These are phyloP conservation scores for Rhadina sibilatrix DNA, from an alignment of 2,113 vertebrate species.

Conservation along the genomic window DNA sequence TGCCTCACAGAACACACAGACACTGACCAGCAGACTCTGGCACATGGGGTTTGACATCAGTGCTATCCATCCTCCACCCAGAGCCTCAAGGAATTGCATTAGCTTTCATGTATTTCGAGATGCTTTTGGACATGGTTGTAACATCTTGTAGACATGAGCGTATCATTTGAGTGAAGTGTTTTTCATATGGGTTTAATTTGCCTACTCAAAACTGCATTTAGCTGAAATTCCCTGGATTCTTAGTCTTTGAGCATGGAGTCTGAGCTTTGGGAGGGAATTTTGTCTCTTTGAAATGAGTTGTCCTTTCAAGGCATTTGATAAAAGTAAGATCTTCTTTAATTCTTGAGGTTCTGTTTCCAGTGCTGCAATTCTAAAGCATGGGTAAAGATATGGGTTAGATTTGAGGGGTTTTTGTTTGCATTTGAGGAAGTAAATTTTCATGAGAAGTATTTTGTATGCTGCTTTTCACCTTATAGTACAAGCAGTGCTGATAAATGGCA, in stretches of 20 bases:
- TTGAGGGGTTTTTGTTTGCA: not conserved
- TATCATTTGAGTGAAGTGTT: not conserved
- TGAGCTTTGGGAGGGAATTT: not conserved
- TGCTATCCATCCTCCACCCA: not conserved
- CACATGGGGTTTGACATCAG: rapidly evolving
- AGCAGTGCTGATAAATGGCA: not conserved
- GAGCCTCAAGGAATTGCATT: not conserved
- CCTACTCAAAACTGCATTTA: not conserved
- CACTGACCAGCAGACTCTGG: not conserved
- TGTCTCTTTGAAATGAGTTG: not conserved
- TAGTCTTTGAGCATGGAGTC: not conserved
- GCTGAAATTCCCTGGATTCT: not conserved
- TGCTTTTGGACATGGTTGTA: not conserved
- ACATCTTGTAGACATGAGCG: rapidly evolving
- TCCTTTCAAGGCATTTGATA: not conserved
- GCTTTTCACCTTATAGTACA: not conserved
- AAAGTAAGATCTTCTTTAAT: not conserved
- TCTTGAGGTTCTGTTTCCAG: not conserved
- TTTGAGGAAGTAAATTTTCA: not conserved
- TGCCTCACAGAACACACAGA: rapidly evolving
- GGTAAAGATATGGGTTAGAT: not conserved
- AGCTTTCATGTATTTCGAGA: not conserved
- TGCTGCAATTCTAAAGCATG: not conserved
- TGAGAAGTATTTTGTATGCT: not conserved
- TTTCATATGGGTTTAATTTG: not conserved